Percentiles rank a stretch among this genome's conserved stretches.
phyloP scores from a whole-genome alignment of 2,113 vertebrate genomes.

The Tricholaema leucomelas region DNA sequence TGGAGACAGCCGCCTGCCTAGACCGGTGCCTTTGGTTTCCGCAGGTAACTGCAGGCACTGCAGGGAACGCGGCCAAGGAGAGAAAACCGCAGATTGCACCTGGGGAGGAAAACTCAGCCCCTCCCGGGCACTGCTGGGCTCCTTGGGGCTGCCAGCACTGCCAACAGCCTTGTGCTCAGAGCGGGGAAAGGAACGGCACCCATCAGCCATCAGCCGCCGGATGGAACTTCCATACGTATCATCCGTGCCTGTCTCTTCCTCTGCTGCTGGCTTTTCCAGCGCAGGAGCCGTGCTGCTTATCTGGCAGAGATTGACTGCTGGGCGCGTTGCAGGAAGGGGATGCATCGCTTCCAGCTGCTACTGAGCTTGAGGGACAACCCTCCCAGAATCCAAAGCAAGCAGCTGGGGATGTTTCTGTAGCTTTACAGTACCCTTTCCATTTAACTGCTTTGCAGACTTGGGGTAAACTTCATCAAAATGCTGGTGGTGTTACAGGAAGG shows the following conservation, averaged over 20 bases:
- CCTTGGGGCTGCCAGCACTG: neutral
- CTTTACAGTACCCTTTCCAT: neutral
- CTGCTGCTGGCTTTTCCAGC: neutral
- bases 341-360: neutral
- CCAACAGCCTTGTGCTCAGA: fast-evolving
- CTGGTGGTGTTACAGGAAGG: neutral
- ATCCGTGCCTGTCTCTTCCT: neutral
- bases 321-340: neutral
- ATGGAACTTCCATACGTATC: neutral
- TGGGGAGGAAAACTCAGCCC: neutral
- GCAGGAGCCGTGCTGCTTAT: neutral
- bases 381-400: neutral
- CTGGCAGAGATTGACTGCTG: neutral
- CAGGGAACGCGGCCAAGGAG: constrained; percentile 29
- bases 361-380: neutral
- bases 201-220: neutral
- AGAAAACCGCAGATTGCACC: constrained; percentile 56
- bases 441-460: neutral
- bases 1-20: constrained; percentile 67
- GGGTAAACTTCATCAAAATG: neutral
- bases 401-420: neutral
- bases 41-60: constrained; percentile 68
- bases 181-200: neutral
- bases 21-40: constrained; percentile 71
- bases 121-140: neutral